Percentiles rank a stretch among this genome's conserved stretches.
Conservation (phyloP, 53 echinoderm and acorn worm genomes). For the Stichopus horrens region DNA sequence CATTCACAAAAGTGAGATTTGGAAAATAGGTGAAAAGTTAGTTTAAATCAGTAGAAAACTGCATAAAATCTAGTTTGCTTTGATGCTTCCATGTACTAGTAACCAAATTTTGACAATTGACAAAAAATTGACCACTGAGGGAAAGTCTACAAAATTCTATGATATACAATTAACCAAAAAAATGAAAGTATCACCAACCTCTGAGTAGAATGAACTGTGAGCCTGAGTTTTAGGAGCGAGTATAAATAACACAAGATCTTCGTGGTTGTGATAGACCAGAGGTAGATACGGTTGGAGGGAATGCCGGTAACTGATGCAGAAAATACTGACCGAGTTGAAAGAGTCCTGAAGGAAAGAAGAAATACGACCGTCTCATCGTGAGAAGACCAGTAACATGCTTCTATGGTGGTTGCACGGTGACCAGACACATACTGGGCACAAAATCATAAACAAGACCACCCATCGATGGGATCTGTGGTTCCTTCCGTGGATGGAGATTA, state of each 20-base stretch:
- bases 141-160: background rate
- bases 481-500: too few species aligned
- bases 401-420: too few species aligned
- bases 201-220: constrained; percentile 76
- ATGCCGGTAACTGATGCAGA: constrained; percentile 83
- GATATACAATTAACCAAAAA: background rate
- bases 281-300: constrained; percentile 90
- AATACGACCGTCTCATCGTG: background rate
- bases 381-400: too few species aligned
- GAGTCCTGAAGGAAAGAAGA: constrained; percentile 62
- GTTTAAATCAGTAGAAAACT: background rate
- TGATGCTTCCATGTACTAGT: background rate
- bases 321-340: constrained; percentile 66
- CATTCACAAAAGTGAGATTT: too few species aligned
- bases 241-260: constrained; percentile 78
- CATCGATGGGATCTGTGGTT: too few species aligned
- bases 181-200: constrained; percentile 53
- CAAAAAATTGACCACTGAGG: background rate
- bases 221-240: constrained; percentile 85
- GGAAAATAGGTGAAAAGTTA: too few species aligned
- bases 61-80: background rate
- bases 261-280: constrained; percentile 72
- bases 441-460: too few species aligned
- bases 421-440: too few species aligned
- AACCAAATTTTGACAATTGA: background rate